A percentile compares a stretch with the other conserved stretches of the same genome.
Evolutionary conservation across 1,140 invertebrate species (phyloP).

Genomic region (Hestina assimilis): DNA sequence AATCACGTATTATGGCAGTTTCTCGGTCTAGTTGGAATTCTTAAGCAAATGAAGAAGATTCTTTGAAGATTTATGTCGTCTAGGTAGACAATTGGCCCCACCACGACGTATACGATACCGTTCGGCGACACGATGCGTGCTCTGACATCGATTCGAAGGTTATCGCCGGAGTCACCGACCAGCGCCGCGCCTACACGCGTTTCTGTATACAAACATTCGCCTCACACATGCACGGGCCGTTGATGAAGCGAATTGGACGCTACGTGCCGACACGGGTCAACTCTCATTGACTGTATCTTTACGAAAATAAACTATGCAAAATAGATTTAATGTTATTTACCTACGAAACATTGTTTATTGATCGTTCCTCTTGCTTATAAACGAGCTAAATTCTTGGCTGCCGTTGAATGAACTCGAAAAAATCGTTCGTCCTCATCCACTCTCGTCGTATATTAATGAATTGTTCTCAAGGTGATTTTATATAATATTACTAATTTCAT

Average conservation of each 20-base stretch:
- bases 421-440: neutral
- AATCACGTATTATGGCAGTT: neutral
- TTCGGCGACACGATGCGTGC: slow-evolving; percentile 39
- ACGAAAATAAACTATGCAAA: slow-evolving; percentile 5
- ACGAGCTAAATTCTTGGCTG: slow-evolving; percentile 19
- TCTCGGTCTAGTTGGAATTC: neutral
- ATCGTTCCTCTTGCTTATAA: slow-evolving; percentile 14
- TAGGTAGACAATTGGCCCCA: slow-evolving; percentile 18
- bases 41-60: slow-evolving; percentile 3
- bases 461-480: slow-evolving; percentile 5
- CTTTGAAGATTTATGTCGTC: slow-evolving; percentile 15
- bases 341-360: slow-evolving; percentile 18
- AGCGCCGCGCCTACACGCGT: slow-evolving; percentile 63
- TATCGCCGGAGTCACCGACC: slow-evolving; percentile 74
- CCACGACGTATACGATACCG: slow-evolving; percentile 36
- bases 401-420: slow-evolving; percentile 26
- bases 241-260: slow-evolving; percentile 15
- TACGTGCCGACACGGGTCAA: slow-evolving; percentile 21
- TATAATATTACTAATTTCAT: too few relatives aligned
- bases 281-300: slow-evolving; percentile 34
- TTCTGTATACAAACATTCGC: slow-evolving; percentile 66
- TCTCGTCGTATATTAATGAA: slow-evolving; percentile 1
- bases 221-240: slow-evolving; percentile 42
- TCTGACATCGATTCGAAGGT: slow-evolving; percentile 72
- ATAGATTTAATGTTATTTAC: neutral